These are phyloP conservation scores for Parnassius apollo DNA, from an alignment of 2,888 invertebrate genomes.

Conservation along the genomic window DNA sequence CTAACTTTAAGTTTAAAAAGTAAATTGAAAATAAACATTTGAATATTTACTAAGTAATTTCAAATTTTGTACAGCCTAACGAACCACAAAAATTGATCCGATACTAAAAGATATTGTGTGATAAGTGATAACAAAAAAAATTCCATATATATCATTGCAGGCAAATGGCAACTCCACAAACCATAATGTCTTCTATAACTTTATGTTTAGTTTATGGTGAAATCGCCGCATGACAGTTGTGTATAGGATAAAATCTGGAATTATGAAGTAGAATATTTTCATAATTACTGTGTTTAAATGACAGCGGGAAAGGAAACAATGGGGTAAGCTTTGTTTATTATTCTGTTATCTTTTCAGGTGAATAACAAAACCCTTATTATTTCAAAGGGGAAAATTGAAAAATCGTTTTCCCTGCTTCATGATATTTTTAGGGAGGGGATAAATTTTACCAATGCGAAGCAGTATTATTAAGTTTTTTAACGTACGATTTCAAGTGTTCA, in stretches of 20 bases:
- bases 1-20: no score
- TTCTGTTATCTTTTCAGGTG: slow-evolving; percentile 16
- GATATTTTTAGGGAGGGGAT: slow-evolving; percentile 79
- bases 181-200: no score
- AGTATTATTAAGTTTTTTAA: slow-evolving; percentile 63
- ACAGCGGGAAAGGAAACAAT: slow-evolving; percentile 91
- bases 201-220: slow-evolving; percentile 36
- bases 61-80: no score
- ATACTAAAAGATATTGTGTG: no score
- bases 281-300: slow-evolving; percentile 82
- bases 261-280: slow-evolving; percentile 50
- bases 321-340: slow-evolving; percentile 82
- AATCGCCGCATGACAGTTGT: slow-evolving; percentile 42
- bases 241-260: slow-evolving; percentile 38
- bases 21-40: no score
- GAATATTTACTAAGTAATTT: no score
- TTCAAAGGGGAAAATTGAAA: slow-evolving; percentile 34
- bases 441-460: slow-evolving; percentile 74
- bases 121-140: no score
- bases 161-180: slow-evolving; percentile 14
- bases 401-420: slow-evolving; percentile 56
- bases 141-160: no score
- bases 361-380: slow-evolving; percentile 2
- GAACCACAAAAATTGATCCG: no score
- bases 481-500: slow-evolving; percentile 20